These are phyloP conservation scores for Brachionus angularis DNA, from an alignment of 1,140 invertebrate species.

Conservation along the genomic window DNA sequence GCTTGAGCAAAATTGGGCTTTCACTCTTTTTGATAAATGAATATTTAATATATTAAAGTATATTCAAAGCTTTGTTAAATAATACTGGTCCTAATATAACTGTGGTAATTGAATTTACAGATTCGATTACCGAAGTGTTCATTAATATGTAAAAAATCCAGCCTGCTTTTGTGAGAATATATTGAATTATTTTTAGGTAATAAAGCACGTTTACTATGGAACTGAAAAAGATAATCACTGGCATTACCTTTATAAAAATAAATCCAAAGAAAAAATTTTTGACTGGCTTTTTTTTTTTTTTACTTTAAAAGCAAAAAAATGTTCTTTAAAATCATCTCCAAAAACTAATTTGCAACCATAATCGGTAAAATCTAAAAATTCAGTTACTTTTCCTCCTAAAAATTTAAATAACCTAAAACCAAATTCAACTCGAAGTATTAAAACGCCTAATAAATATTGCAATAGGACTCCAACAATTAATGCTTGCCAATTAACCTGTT, in stretches of 20 bases:
- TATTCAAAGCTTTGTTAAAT: too few species aligned
- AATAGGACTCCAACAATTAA: too few species aligned
- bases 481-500: conserved; percentile 56
- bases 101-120: too few species aligned
- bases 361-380: conserved; percentile 71
- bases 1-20: too few species aligned
- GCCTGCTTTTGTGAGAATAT: too few species aligned
- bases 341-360: conserved; percentile 59
- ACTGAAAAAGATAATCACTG: conserved; percentile 84
- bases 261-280: conserved; percentile 46
- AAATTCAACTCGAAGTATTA: conserved; percentile 74
- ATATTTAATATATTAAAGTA: too few species aligned
- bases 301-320: conserved; percentile 36
- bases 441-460: conserved; percentile 77
- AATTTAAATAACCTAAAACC: conserved; percentile 72
- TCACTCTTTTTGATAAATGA: too few species aligned
- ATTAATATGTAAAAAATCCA: too few species aligned
- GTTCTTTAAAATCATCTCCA: conserved; percentile 60
- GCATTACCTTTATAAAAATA: too few species aligned
- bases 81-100: too few species aligned
- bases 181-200: too few species aligned
- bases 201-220: conserved; percentile 79
- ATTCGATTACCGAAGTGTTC: too few species aligned
- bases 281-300: not conserved
- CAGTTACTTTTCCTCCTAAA: conserved; percentile 65